A percentile compares a stretch with the other conserved stretches of the same genome.
Conservation (phyloP, 1,140 invertebrate genomes). For the Gonioctena quinquepunctata region DNA sequence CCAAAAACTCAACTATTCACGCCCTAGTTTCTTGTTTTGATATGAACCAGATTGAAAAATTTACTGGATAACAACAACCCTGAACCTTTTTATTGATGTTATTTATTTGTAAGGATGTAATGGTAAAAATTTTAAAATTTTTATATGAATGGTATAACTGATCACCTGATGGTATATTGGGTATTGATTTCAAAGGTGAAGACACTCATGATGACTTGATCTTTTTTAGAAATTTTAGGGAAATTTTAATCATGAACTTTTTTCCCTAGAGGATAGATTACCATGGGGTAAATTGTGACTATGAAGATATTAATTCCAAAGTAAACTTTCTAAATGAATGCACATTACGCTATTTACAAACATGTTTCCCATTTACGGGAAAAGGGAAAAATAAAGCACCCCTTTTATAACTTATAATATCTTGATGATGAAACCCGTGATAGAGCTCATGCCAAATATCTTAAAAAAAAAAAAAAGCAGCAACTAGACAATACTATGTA, state of each 20-base stretch:
- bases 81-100: neutral
- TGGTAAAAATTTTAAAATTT: neutral
- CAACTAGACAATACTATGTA: too few species aligned
- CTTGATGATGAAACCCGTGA: too few species aligned
- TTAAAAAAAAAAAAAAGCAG: too few species aligned
- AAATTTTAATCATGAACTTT: slow-evolving; percentile 1
- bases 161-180: slow-evolving; percentile 1
- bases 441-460: too few species aligned
- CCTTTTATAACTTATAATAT: too few species aligned
- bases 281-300: slow-evolving; percentile 1
- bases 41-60: too few species aligned
- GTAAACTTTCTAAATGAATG: neutral
- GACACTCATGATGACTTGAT: too few species aligned
- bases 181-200: too few species aligned
- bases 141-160: neutral
- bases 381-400: too few species aligned
- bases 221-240: slow-evolving; percentile 1
- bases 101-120: neutral
- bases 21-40: slow-evolving; percentile 3
- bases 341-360: slow-evolving; percentile 1
- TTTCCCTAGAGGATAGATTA: neutral
- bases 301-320: slow-evolving; percentile 2
- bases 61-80: slow-evolving; percentile 1
- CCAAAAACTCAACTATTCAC: neutral
- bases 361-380: neutral